Percentiles rank a stretch among this genome's conserved stretches.
phyloP scores from a whole-genome alignment of 2,888 invertebrate genomes.

The Thecocarcelia acutangulata region DNA sequence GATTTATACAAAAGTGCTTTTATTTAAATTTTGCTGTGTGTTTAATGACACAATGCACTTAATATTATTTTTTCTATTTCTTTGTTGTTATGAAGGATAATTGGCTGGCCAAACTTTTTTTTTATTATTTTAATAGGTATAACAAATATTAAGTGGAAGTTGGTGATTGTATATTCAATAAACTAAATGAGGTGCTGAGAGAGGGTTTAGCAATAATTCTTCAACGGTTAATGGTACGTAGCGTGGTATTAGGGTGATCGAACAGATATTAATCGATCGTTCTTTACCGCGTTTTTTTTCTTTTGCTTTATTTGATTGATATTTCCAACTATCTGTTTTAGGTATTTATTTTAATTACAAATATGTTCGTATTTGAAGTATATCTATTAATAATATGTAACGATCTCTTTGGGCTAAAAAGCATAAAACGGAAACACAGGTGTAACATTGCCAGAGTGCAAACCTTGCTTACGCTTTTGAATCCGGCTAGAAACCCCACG shows the following conservation, averaged over 20 bases:
- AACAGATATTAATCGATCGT: no score
- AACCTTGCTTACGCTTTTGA: no score
- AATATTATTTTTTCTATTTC: not conserved
- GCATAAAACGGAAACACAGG: no score
- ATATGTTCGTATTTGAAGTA: no score
- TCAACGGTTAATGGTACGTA: slow-evolving; percentile 22
- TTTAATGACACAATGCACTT: slow-evolving; percentile 5
- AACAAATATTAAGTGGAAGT: slow-evolving; percentile 63
- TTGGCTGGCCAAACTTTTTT: slow-evolving; percentile 24
- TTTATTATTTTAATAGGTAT: slow-evolving; percentile 49
- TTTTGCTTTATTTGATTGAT: no score
- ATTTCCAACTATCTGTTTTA: no score
- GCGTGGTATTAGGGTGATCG: slow-evolving; percentile 21
- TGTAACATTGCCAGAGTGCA: no score
- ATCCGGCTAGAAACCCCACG: no score
- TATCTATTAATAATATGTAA: no score
- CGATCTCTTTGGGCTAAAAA: no score
- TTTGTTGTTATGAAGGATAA: slow-evolving; percentile 10
- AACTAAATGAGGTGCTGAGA: slow-evolving; percentile 62
- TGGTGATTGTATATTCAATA: slow-evolving; percentile 55
- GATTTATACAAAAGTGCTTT: not conserved
- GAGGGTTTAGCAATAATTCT: slow-evolving; percentile 24
- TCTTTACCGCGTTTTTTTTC: no score
- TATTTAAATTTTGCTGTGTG: not conserved
- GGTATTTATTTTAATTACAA: no score